Base-by-base conservation (phyloP, 2,888 invertebrate species). In the Orthosia gothica region DNA sequence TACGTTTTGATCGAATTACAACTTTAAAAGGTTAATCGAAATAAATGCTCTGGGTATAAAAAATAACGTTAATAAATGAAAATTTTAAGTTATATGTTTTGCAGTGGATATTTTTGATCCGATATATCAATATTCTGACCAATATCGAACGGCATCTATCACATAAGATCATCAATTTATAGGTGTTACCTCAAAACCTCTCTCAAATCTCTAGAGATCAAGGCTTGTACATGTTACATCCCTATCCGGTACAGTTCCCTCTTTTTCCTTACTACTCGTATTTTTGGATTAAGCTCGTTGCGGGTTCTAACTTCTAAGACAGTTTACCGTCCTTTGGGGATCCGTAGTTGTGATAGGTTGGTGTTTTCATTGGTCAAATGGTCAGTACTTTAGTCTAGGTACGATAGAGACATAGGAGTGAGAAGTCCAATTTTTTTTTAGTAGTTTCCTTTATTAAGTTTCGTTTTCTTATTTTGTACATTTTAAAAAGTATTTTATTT, bases 241-340 rank as follows among this genome's bases (percentile, higher is more conserved):
- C 59, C 11, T 50, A 50, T 58, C 40, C n/a, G 7, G 5, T 15
- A 50, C 11, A 59, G 23, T 26, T n/a, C 13, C 3, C 12, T n/a
- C 9, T 47, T 76, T 75, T 76, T 49, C 12, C 15, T 3, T 23
- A 23, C 7, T n/a, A 13, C 18, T 16, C 66, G 74, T 59, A 58
- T 74, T 74, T 73, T 73, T 4, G 20, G 26, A 50, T 66, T 20
- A 74, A 67, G 45, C 50, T 58, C 26, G 16, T 58, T 16, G 57
- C 9, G 68, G 49, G 4, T 47, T 58, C 32, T 68, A 45, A 68
- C 63, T 72, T 18, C 5, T 15, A 18, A 20, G 26, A 50, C 68
- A 57, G 57, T 58, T 68, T 26, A 67, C 18, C 13, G 20, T 45
- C 68, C 57, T 67, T 47, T 16, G 57, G 77, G 63, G 12, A 50